Evolutionary conservation across 2,888 invertebrate species (phyloP).

Genomic region (Prenolepis imparis): DNA sequence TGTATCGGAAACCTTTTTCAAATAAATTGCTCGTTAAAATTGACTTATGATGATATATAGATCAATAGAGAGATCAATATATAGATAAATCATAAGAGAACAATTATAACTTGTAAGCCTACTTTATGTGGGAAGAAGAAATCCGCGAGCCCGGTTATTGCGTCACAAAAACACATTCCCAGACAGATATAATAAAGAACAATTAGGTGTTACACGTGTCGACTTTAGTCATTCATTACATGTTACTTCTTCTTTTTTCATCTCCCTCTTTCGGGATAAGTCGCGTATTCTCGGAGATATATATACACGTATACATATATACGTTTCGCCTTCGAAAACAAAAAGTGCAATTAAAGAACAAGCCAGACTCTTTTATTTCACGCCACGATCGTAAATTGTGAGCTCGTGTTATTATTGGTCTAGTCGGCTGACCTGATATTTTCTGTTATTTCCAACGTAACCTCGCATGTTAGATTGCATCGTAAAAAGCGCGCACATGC

Average conservation of each 20-base stretch:
- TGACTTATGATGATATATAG: not conserved
- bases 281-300: not conserved
- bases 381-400: constrained; percentile 8
- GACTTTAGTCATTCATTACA: not conserved
- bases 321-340: not conserved
- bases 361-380: constrained; percentile 27
- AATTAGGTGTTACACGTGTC: not conserved
- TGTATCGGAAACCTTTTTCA: not conserved
- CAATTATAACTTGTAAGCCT: not conserved
- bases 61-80: too few species aligned
- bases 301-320: not conserved
- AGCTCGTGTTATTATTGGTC: constrained; percentile 30
- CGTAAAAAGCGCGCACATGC: not conserved
- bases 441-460: constrained; percentile 24
- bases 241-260: not conserved
- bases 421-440: constrained; percentile 21
- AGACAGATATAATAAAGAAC: not conserved
- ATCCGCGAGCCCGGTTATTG: not conserved
- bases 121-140: not conserved
- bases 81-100: not conserved
- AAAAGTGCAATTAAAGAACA: not conserved
- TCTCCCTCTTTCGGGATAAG: not conserved
- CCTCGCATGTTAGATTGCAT: constrained; percentile 42
- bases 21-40: not conserved
- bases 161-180: not conserved